Evolutionary conservation across 2,888 invertebrate genomes (phyloP).

Genomic region (Caenorhabditis sinica): DNA sequence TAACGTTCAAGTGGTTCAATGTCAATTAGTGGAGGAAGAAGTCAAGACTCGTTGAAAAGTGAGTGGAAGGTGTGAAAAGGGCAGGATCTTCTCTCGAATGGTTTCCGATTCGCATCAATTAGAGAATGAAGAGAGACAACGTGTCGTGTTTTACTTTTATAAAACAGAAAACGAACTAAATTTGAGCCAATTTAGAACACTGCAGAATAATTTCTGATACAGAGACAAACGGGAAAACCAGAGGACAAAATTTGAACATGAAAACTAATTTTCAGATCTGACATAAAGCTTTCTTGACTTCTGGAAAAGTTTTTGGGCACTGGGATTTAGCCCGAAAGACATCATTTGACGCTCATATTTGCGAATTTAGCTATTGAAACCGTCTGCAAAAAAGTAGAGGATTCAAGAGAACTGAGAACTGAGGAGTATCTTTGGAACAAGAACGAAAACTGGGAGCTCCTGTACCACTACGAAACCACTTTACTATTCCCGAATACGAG

Average conservation of each 20-base stretch:
- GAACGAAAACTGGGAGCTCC: slow-evolving; percentile 24
- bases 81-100: slow-evolving; percentile 34
- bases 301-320: too few relatives aligned
- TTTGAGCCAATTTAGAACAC: slow-evolving; percentile 43
- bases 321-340: too few relatives aligned
- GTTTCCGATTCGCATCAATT: slow-evolving; percentile 60
- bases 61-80: slow-evolving; percentile 39
- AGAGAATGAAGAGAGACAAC: slow-evolving; percentile 9
- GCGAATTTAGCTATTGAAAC: too few relatives aligned
- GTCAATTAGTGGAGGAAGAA: slow-evolving; percentile 17
- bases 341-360: too few relatives aligned
- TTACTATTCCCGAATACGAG: slow-evolving; percentile 59
- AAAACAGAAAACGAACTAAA: slow-evolving; percentile 22
- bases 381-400: too few relatives aligned
- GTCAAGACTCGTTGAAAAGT: not conserved
- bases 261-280: too few relatives aligned
- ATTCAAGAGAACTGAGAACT: not conserved
- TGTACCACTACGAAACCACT: slow-evolving; percentile 42
- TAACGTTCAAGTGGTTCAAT: slow-evolving; percentile 12
- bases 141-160: slow-evolving; percentile 22
- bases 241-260: not conserved
- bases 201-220: slow-evolving; percentile 1
- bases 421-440: not conserved
- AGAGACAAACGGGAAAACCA: not conserved
- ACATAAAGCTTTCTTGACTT: too few relatives aligned